Evolutionary conservation across 2,888 invertebrate species (phyloP).

Genomic region (Orchesellides sinensis): DNA sequence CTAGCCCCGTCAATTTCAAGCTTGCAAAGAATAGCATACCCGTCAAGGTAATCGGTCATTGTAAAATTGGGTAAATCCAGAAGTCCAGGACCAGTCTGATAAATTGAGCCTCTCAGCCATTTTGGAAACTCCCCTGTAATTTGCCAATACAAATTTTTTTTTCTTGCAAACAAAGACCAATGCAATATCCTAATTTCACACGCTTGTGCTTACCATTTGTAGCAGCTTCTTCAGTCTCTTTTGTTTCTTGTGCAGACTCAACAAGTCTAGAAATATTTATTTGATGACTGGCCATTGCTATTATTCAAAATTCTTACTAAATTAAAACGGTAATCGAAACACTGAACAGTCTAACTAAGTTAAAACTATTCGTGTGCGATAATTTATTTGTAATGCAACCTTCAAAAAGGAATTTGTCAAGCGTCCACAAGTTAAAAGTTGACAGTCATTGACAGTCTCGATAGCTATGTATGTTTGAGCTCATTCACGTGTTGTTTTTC

Average conservation of each 20-base stretch:
- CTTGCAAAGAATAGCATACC: constrained; percentile 78
- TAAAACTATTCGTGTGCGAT: no score
- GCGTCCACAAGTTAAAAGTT: no score
- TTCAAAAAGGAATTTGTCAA: no score
- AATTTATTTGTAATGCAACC: no score
- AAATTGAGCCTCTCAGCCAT: constrained; percentile 77
- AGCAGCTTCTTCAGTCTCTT: constrained; percentile 18
- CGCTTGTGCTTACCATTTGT: constrained; percentile 25
- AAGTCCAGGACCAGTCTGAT: constrained; percentile 79
- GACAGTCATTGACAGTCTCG: no score
- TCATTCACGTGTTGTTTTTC: no score
- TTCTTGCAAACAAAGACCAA: neutral
- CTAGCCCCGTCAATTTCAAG: constrained; percentile 77
- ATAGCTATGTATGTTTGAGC: no score
- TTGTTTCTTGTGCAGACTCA: constrained; percentile 35
- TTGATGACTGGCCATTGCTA: neutral
- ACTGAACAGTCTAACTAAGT: no score
- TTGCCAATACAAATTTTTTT: neutral
- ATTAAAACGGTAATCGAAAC: neutral
- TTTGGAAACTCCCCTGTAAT: constrained; percentile 76
- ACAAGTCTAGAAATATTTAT: constrained; percentile 43
- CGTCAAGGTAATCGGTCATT: constrained; percentile 78
- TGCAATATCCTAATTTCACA: neutral
- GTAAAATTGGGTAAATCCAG: constrained; percentile 77
- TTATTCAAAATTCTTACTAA: no score